phyloP scores from a whole-genome alignment of 2,797 vertebrate species.

The Adelosebastes latens region DNA sequence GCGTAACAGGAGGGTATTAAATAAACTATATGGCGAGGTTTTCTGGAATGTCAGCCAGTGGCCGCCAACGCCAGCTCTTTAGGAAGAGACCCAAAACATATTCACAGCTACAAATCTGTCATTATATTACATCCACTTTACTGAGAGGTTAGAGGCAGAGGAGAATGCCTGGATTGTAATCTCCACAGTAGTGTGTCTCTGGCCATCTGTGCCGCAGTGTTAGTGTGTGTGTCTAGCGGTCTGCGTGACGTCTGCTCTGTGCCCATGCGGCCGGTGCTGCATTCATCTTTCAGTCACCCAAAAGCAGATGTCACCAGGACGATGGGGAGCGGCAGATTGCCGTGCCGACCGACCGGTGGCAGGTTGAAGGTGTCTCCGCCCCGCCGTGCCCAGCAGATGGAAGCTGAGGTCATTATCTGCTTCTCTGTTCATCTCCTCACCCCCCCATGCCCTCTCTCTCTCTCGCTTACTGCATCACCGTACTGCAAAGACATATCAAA shows the following conservation, averaged over 20 bases:
- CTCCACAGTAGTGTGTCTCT: constrained; percentile 62
- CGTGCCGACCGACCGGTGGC: constrained; percentile 73
- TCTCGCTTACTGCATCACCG: constrained; percentile 29
- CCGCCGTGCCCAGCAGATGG: constrained; percentile 79
- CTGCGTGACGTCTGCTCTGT: constrained; percentile 73
- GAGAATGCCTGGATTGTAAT: constrained; percentile 72
- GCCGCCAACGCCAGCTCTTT: constrained; percentile 30
- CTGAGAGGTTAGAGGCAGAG: constrained; percentile 50
- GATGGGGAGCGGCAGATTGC: constrained; percentile 82
- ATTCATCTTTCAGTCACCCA: constrained; percentile 83
- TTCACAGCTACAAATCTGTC: constrained; percentile 52
- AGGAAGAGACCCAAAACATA: constrained; percentile 42
- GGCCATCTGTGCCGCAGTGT: constrained; percentile 76
- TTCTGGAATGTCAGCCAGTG: constrained; percentile 20
- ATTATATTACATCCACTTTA: constrained; percentile 59
- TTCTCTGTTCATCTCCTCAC: constrained; percentile 68
- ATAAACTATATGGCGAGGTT: constrained; percentile 16
- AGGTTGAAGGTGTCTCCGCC: constrained; percentile 81
- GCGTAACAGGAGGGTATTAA: constrained; percentile 14
- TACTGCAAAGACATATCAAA: constrained; percentile 45
- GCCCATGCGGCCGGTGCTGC: constrained; percentile 74
- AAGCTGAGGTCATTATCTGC: constrained; percentile 80
- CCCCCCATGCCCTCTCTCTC: constrained; percentile 11
- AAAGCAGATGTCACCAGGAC: constrained; percentile 84
- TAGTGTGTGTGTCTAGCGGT: constrained; percentile 59